Base-by-base conservation (phyloP, 1,140 invertebrate species). In the Rhizoglyphus robini region DNA sequence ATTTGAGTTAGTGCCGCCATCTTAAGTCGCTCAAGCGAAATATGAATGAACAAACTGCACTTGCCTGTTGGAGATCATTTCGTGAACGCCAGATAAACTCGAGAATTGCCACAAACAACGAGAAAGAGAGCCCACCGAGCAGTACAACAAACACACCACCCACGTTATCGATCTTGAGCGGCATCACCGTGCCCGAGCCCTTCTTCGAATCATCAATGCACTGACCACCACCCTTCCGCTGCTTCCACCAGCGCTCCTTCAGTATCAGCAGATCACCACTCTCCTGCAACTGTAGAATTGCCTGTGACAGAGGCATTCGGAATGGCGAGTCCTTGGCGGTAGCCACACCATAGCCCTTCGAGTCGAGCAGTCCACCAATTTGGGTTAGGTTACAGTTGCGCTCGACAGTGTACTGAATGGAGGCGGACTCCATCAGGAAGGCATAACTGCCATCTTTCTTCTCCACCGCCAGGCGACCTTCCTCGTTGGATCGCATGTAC, bases 361-460 rank as follows among this genome's bases (percentile, higher is more conserved):
- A 91, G 71, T 95, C 92, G 18, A 96, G 78, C 0, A 96, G 80
- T 1, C 93, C 94, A 0, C 95, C 95, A 46, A 99, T 92, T 81
- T 98, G 93, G 31, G 95, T 99, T 3, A 99, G 79, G 77, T 97
- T 96, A 76, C 95, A 99, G 73, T 98, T 89, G 59, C 94, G 80
- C 77, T 98, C 91, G 0, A 95, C 88, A 0, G 86, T 85, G 73
- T 95, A 96, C 75, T 99, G 96, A 58, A 99, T 78, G 83, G 96
- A 96, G 0, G 93, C 96, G 0, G 92, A 96, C 78, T 99, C 96
- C 90, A 80, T 80, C 30, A 79, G 71, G 68, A 76, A 91, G 27
- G 72, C 72, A 62, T 88, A 90, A 62, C 85, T 84, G 25, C 63
- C 63, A 38, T 64, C 63, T 0, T 82, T 81, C 67, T 83, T 83